Conservation (phyloP, 2,113 vertebrate species). For the Fulmarus glacialis region DNA sequence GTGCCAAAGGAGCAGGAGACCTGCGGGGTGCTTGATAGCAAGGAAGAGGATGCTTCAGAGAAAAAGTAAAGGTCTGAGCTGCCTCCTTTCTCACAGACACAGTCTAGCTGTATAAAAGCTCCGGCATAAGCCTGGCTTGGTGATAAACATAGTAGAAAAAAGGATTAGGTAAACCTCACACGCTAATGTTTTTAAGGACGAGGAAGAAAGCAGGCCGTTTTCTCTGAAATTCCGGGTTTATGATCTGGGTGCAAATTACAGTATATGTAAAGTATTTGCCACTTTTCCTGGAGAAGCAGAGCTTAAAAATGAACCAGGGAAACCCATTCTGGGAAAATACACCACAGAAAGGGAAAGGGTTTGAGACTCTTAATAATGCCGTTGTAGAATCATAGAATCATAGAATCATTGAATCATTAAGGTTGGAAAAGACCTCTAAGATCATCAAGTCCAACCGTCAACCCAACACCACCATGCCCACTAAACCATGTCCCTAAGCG, state of each 20-base stretch:
- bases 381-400: too few relatives aligned
- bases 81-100: neutral
- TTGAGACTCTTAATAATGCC: neutral
- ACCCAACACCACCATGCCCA: too few relatives aligned
- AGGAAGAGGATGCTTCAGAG: neutral
- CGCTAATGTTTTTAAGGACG: neutral
- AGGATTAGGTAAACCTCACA: neutral
- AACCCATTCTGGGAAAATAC: neutral
- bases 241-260: neutral
- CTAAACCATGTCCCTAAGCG: too few relatives aligned
- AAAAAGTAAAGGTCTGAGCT: neutral
- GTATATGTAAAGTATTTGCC: neutral
- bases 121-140: neutral
- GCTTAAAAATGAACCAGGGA: neutral
- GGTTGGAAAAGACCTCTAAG: too few relatives aligned
- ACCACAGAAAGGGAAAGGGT: neutral
- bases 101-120: neutral
- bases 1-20: neutral
- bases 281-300: neutral
- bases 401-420: too few relatives aligned
- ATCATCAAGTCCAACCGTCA: too few relatives aligned
- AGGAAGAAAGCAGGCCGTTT: neutral
- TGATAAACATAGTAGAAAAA: neutral
- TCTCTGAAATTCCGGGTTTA: neutral
- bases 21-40: neutral